These are phyloP conservation scores for Neoscelio sp. DNA, from an alignment of 2,888 invertebrate species.

Conservation along the genomic window DNA sequence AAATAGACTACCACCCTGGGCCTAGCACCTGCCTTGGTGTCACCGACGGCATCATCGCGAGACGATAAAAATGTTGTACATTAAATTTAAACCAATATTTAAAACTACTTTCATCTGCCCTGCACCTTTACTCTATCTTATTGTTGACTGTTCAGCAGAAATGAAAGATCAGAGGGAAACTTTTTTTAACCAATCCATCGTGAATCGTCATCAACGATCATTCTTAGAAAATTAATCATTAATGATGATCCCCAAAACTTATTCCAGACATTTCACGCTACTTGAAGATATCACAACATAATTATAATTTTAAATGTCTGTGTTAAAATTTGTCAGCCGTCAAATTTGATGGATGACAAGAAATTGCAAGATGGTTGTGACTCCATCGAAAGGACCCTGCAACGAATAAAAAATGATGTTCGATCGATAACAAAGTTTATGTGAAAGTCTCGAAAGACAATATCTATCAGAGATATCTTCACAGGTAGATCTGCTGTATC, in stretches of 20 bases:
- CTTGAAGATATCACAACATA: no score
- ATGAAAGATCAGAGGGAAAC: no score
- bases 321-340: not conserved
- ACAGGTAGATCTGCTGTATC: slow-evolving; percentile 21
- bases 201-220: no score
- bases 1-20: slow-evolving; percentile 79
- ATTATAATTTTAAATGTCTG: no score
- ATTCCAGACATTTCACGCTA: no score
- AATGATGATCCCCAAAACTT: no score
- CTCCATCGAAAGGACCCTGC: slow-evolving; percentile 3
- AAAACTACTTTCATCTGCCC: slow-evolving; percentile 16
- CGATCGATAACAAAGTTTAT: slow-evolving; percentile 22
- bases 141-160: no score
- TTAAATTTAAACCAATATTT: slow-evolving; percentile 28
- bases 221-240: no score
- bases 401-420: slow-evolving; percentile 3
- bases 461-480: slow-evolving; percentile 5
- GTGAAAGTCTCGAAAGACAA: slow-evolving; percentile 20
- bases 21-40: slow-evolving; percentile 79
- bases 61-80: slow-evolving; percentile 61
- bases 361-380: slow-evolving; percentile 22
- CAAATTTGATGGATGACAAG: slow-evolving; percentile 1
- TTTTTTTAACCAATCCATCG: no score
- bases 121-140: slow-evolving; percentile 33
- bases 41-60: slow-evolving; percentile 68